Base-by-base conservation (phyloP, 2,888 invertebrate species). In the Drosophila siamana region DNA sequence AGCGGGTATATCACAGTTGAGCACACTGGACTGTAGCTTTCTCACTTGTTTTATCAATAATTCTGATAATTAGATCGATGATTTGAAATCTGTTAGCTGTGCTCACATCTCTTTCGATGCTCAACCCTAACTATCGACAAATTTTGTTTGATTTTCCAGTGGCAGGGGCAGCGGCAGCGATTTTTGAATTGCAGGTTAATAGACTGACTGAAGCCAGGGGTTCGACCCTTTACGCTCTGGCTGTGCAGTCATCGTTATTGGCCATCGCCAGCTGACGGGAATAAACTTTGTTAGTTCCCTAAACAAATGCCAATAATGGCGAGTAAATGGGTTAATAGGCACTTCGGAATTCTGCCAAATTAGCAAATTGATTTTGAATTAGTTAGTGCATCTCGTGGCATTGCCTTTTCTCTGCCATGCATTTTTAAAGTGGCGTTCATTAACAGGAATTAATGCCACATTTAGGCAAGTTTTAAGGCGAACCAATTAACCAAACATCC, bases 281-380 rank as follows among this genome's bases (percentile, higher is more conserved):
- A 8, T 41, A 26, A 54, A 72, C 24, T 50, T 56, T 30, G 38
- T 71, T 33, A 61, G 60, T 44, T 68, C 40, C 51, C n/a, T 13
- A 11, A 16, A 33, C 4, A n/a, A 56, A 36, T 38, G 33, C 9
- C 8, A 24, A 9, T 26, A n/a, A 55, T 13, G 2, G 6, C 7
- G 22, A 24, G 22, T 28, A n/a, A 44, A 22, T 2, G 6, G 15
- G 36, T 22, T 15, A 15, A 38, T 15, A 38, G 15, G 13, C 19
- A 22, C 19, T 30, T 48, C 11, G 4, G 16, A 41, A 24, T 51
- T 36, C 41, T 16, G 6, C 2, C 15, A 43, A 48, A 36, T 36
- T 26, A 16, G 52, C 46, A 22, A 52, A 38, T 24, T 33, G 11
- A 22, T 13, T 9, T 43, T n/a, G 19, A 2, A n/a, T 44, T n/a